Percentiles rank a stretch among this genome's conserved stretches.
These are phyloP conservation scores for Asteroscopus sphinx DNA, from an alignment of 2,888 invertebrate species.

Conservation along the genomic window DNA sequence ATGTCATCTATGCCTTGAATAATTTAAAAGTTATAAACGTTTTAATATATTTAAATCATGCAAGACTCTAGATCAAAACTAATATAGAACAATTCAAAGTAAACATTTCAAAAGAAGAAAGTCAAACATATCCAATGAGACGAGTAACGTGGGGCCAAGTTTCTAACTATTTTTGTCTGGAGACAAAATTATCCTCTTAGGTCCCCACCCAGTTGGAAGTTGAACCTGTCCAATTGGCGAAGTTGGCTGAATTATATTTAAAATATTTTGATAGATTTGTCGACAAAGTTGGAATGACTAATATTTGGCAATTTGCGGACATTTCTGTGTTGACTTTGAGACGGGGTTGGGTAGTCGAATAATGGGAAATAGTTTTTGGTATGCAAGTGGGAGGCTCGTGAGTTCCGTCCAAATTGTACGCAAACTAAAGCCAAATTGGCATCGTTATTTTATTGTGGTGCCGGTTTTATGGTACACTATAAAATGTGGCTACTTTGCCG, in stretches of 20 bases:
- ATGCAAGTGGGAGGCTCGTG: constrained; percentile 10
- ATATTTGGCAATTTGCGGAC: constrained; percentile 48
- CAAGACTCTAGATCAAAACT: constrained; percentile 18
- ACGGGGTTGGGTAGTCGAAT: constrained; percentile 15
- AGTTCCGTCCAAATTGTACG: no score
- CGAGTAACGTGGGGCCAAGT: constrained; percentile 34
- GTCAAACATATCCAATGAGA: constrained; percentile 37
- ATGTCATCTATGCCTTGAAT: no score
- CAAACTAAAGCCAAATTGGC: no score
- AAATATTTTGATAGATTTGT: constrained; percentile 48
- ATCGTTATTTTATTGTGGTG: no score
- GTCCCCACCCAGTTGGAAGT: constrained; percentile 44
- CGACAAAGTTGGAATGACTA: constrained; percentile 40
- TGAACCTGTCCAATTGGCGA: constrained; percentile 29
- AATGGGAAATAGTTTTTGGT: constrained; percentile 8
- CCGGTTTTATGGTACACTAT: no score
- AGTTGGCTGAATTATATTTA: constrained; percentile 45
- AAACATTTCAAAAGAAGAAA: constrained; percentile 33
- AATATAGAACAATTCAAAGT: constrained; percentile 38
- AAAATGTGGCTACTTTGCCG: no score
- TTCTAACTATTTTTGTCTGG: constrained; percentile 50
- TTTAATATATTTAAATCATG: constrained; percentile 19
- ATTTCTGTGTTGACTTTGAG: constrained; percentile 26
- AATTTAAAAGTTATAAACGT: no score
- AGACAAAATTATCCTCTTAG: constrained; percentile 48